Evolutionary conservation across 2,113 vertebrate species (phyloP).

Genomic region (Manacus vitellinus): DNA sequence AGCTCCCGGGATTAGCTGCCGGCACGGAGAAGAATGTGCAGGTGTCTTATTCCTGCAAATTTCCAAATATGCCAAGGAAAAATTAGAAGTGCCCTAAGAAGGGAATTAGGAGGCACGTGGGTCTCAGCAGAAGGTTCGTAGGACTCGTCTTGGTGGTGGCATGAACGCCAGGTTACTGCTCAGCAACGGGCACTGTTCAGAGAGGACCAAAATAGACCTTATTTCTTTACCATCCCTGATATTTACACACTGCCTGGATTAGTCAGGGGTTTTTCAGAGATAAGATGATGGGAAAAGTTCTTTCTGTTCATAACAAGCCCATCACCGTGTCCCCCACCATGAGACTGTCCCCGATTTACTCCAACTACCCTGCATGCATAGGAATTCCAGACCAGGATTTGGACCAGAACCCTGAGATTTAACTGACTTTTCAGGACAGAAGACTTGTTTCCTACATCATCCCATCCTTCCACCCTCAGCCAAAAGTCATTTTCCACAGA

Average conservation of each 20-base stretch:
- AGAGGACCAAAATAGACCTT: not conserved
- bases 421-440: not conserved
- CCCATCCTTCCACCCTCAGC: not conserved
- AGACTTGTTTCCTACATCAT: not conserved
- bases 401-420: not conserved
- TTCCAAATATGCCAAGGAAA: not conserved
- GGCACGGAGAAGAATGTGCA: accelerated
- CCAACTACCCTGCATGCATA: accelerated
- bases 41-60: not conserved
- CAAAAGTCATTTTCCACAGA: not conserved
- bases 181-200: not conserved
- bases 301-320: not conserved
- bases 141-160: not conserved
- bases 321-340: accelerated
- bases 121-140: not conserved
- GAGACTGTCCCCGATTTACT: not conserved
- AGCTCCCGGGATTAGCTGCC: not conserved
- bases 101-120: not conserved
- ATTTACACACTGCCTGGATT: not conserved
- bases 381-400: not conserved
- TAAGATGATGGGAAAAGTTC: not conserved
- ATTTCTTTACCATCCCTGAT: not conserved
- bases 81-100: not conserved
- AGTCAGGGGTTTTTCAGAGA: not conserved
- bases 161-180: not conserved